These are phyloP conservation scores for Hanleya hanleyi DNA, from an alignment of 2,888 invertebrate species.

Conservation along the genomic window DNA sequence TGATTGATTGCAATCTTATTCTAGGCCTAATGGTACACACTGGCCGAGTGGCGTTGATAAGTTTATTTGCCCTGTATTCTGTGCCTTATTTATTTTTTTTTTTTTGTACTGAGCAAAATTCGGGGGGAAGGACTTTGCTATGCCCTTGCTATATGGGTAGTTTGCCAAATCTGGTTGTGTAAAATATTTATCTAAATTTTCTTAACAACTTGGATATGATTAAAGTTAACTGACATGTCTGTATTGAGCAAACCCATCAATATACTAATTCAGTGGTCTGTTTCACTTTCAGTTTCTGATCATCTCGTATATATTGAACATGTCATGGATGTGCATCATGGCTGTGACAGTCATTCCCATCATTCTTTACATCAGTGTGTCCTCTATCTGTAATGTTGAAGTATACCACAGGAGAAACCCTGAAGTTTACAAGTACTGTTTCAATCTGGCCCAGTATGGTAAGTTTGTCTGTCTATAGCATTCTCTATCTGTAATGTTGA, in stretches of 20 bases:
- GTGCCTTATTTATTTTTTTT: too few species aligned
- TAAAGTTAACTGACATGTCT: background rate
- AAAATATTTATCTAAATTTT: background rate
- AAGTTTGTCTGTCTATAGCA: constrained; percentile 31
- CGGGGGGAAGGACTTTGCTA: too few species aligned
- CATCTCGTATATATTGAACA: constrained; percentile 67
- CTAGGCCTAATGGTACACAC: too few species aligned
- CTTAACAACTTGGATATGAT: background rate
- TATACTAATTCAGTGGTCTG: background rate
- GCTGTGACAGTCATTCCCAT: constrained; percentile 63
- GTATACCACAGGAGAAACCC: constrained; percentile 58
- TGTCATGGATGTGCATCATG: constrained; percentile 67
- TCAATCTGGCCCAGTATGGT: constrained; percentile 70
- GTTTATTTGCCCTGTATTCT: too few species aligned
- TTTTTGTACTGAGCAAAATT: too few species aligned
- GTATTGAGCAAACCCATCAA: background rate
- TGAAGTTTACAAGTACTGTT: constrained; percentile 56
- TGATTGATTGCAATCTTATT: too few species aligned
- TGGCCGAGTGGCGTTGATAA: too few species aligned
- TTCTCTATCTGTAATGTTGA: background rate
- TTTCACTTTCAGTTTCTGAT: constrained; percentile 63
- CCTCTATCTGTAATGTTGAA: constrained; percentile 64
- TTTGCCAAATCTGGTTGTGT: too few species aligned
- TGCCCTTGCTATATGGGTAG: too few species aligned
- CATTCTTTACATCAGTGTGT: constrained; percentile 62